Percentiles rank a stretch among this genome's conserved stretches.
Conservation (phyloP, 2,888 invertebrate genomes). For the Chromoteleia sp. region DNA sequence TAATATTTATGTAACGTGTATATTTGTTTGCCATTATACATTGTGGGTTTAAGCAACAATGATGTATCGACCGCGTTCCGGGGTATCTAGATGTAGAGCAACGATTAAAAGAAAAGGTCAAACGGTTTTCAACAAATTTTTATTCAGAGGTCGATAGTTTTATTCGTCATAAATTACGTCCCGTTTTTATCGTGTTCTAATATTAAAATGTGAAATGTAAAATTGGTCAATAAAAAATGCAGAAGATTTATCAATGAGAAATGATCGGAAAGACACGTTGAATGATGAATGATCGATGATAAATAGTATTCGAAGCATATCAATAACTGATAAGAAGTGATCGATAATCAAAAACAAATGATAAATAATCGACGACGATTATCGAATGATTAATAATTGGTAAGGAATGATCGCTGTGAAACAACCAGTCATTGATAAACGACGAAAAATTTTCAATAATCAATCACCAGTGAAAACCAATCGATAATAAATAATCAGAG, state of each 20-base stretch:
- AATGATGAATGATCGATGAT: no score
- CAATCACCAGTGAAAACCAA: no score
- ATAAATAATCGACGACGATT: no score
- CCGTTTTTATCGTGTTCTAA: slow-evolving; percentile 5
- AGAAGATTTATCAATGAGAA: background rate
- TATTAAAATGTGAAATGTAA: slow-evolving; percentile 17
- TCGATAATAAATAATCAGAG: no score
- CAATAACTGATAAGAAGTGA: no score
- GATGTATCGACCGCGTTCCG: slow-evolving; percentile 41
- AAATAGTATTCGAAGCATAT: no score
- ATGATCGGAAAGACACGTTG: no score
- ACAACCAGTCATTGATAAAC: no score
- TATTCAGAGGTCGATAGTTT: background rate
- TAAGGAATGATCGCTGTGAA: no score
- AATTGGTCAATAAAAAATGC: background rate
- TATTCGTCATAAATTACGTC: slow-evolving; percentile 14
- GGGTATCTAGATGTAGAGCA: slow-evolving; percentile 45
- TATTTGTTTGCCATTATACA: slow-evolving; percentile 56
- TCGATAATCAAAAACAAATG: no score
- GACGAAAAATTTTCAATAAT: no score
- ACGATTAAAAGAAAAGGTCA: slow-evolving; percentile 41
- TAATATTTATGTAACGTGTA: slow-evolving; percentile 61
- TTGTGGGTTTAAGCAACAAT: slow-evolving; percentile 33
- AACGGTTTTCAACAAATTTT: slow-evolving; percentile 38
- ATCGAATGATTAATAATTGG: no score